Conservation (phyloP, 2,888 invertebrate genomes). For the Tanytarsus gracilentus region DNA sequence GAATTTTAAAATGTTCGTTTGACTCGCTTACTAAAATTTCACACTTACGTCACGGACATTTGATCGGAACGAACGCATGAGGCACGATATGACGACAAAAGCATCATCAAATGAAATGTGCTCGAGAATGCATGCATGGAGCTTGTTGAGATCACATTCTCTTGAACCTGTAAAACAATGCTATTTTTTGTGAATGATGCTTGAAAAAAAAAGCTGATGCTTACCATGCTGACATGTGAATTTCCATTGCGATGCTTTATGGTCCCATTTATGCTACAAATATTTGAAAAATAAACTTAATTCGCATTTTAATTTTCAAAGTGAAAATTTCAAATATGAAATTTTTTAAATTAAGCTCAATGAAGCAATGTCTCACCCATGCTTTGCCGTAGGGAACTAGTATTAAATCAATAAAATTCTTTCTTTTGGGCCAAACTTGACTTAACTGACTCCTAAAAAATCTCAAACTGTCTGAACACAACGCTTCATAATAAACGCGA, state of each 20-base stretch:
- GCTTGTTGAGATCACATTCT: constrained; percentile 40
- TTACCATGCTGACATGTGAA: constrained; percentile 18
- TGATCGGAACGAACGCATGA: constrained; percentile 33
- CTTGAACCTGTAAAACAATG: constrained; percentile 33
- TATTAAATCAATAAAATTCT: constrained; percentile 35
- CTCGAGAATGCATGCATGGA: constrained; percentile 40
- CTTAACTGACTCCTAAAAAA: constrained; percentile 37
- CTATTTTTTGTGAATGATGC: not conserved
- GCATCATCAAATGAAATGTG: constrained; percentile 33
- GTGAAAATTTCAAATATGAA: not conserved
- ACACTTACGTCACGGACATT: constrained; percentile 6
- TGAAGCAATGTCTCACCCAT: constrained; percentile 33
- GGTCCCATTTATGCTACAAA: constrained; percentile 13
- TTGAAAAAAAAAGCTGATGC: not conserved
- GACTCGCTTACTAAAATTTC: not conserved
- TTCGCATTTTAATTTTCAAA: not conserved
- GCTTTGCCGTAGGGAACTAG: constrained; percentile 42
- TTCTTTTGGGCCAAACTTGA: constrained; percentile 36
- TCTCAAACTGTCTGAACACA: constrained; percentile 39
- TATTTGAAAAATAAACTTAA: not conserved
- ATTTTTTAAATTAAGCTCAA: not conserved
- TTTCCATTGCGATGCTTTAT: constrained; percentile 3
- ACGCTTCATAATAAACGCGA: constrained; percentile 40
- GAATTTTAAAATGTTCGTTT: too few relatives aligned
- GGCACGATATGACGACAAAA: constrained; percentile 37